Conservation (phyloP, 2,113 vertebrate genomes). For the Cyphomyrus discorhynchus region DNA sequence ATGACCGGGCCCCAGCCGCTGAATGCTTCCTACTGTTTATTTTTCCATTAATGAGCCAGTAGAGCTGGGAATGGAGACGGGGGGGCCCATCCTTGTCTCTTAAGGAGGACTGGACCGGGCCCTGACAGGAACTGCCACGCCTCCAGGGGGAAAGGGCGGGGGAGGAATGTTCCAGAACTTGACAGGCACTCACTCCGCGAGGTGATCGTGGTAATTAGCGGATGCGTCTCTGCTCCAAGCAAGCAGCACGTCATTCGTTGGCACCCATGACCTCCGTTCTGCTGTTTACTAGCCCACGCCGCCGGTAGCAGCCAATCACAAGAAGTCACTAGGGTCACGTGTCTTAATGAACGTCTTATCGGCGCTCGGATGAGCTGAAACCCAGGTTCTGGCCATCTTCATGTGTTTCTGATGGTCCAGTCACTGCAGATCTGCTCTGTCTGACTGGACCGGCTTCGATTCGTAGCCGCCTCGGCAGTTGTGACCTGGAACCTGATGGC, state of each 20-base stretch:
- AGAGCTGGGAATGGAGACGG: not conserved
- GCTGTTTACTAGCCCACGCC: not conserved
- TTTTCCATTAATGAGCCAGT: not conserved
- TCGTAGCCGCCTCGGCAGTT: too few species aligned
- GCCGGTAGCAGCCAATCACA: not conserved
- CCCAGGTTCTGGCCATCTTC: not conserved
- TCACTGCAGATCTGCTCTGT: not conserved
- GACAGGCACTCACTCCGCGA: not conserved
- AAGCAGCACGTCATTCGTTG: not conserved
- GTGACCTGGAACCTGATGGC: not conserved
- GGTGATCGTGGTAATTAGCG: slow-evolving; percentile 4
- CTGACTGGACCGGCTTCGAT: not conserved
- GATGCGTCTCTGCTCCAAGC: not conserved
- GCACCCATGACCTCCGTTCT: not conserved
- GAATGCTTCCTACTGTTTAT: not conserved
- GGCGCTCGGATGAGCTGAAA: not conserved
- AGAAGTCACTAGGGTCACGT: not conserved
- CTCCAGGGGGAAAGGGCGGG: not conserved
- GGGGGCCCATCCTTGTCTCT: not conserved
- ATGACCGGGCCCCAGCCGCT: not conserved
- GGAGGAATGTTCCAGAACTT: not conserved
- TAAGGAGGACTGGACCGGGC: not conserved
- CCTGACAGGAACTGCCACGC: not conserved
- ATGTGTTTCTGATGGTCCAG: not conserved
- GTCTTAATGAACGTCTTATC: not conserved